phyloP scores from a whole-genome alignment of 2,888 invertebrate species.

The Tuta absoluta region DNA sequence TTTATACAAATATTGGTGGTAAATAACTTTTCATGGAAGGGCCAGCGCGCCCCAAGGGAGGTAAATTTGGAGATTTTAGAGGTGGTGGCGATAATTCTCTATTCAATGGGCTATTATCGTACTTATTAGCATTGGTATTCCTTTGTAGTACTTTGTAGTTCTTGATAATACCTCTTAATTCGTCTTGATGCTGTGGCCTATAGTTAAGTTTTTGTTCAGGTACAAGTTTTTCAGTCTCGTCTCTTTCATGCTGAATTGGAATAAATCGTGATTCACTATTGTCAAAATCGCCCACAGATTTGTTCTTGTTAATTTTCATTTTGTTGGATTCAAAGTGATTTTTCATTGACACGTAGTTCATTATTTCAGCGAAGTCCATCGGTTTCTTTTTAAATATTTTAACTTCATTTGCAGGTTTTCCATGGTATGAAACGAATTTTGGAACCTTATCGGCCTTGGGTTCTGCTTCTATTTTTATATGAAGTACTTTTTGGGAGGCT shows the following conservation, averaged over 20 bases:
- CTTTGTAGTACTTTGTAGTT: slow-evolving; percentile 74
- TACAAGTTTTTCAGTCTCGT: slow-evolving; percentile 43
- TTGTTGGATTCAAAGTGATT: slow-evolving; percentile 70
- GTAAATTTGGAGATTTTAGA: slow-evolving; percentile 56
- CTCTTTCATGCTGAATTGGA: slow-evolving; percentile 44
- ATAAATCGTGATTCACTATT: slow-evolving; percentile 49
- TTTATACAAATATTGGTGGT: slow-evolving; percentile 66
- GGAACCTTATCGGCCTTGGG: slow-evolving; percentile 52
- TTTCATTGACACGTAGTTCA: slow-evolving; percentile 64
- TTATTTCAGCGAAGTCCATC: slow-evolving; percentile 59
- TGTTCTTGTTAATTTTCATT: slow-evolving; percentile 54
- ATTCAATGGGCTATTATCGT: slow-evolving; percentile 45
- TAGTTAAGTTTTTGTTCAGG: slow-evolving; percentile 35
- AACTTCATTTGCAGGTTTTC: slow-evolving; percentile 54
- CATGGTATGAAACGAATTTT: slow-evolving; percentile 51
- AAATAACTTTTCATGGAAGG: slow-evolving; percentile 71
- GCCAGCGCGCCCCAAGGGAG: slow-evolving; percentile 72
- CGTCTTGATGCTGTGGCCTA: slow-evolving; percentile 51
- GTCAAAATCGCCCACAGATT: slow-evolving; percentile 44
- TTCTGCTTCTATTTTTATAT: slow-evolving; percentile 45
- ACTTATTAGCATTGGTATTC: slow-evolving; percentile 54
- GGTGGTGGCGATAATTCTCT: slow-evolving; percentile 56
- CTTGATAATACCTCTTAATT: slow-evolving; percentile 65
- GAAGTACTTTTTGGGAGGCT: slow-evolving; percentile 30
- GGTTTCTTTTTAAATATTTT: slow-evolving; percentile 54